phyloP scores from a whole-genome alignment of 2,797 vertebrate genomes.

The Benthosema pterotum region DNA sequence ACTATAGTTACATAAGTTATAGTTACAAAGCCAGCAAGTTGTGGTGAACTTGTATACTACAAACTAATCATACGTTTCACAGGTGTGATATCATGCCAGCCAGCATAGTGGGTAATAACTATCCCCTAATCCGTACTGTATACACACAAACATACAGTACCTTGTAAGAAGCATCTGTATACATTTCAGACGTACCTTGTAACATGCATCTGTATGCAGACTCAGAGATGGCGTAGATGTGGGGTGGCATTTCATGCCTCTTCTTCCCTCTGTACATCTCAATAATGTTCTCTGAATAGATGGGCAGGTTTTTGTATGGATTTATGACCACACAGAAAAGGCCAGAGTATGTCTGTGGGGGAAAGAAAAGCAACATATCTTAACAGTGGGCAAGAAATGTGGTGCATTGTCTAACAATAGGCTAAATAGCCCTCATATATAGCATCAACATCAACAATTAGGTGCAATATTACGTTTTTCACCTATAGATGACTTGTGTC shows the following conservation, averaged over 20 bases:
- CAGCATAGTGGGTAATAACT: too few relatives aligned
- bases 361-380: slow-evolving; percentile 27
- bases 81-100: too few relatives aligned
- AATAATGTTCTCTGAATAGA: slow-evolving; percentile 98
- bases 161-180: slow-evolving; percentile 98
- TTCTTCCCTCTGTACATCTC: slow-evolving; percentile 99
- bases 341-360: slow-evolving; percentile 94
- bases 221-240: slow-evolving; percentile 98
- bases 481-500: too few relatives aligned
- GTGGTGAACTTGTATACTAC: too few relatives aligned
- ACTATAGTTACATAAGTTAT: too few relatives aligned
- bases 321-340: slow-evolving; percentile 99
- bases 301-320: slow-evolving; percentile 98
- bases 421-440: too few relatives aligned
- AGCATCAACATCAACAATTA: too few relatives aligned
- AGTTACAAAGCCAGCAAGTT: too few relatives aligned
- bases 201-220: slow-evolving; percentile 99
- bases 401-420: too few relatives aligned
- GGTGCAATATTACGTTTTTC: too few relatives aligned
- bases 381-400: too few relatives aligned
- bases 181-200: slow-evolving; percentile 89
- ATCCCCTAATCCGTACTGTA: slow-evolving; percentile 87
- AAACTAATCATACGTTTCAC: too few relatives aligned
- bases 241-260: slow-evolving; percentile 97
- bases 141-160: slow-evolving; percentile 78